Base-by-base conservation (phyloP, 2,888 invertebrate species). In the Drosophila niveifrons region DNA sequence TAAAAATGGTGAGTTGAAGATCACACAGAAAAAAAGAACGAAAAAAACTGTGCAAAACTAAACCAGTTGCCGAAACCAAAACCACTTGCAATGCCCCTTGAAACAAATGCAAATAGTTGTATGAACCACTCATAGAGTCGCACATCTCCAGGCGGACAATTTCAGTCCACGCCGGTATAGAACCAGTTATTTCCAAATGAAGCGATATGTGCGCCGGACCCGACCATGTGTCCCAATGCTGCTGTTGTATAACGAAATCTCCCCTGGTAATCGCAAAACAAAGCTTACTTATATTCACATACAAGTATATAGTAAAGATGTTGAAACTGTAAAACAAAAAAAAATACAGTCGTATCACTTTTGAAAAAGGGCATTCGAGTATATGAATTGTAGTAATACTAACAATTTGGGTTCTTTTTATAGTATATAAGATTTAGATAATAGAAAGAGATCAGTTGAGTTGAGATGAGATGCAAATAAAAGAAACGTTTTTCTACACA, bases 131-230 rank as follows among this genome's bases (percentile, higher is more conserved):
- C 23, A 23, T 41, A 41, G 31, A 31, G 29, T 41, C 13, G 6
- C 41, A 15, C 47, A 13, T 63, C 43, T 55, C 18, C 13, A 55
- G 58, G 34, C 74, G 66, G 80, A 65, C 59, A 47, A 63, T 69
- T 75, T 83, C 66, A 81, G 82, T 85, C 78, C 61, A 57, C 51
- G 80, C 85, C 82, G 66, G 83, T 75, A 65, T 48, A 57, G 67
- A 83, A 78, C 83, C 83, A 83, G 83, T 83, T 88, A 77, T 88
- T 83, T 70, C 76, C 80, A 75, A 78, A 61, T 59, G 41, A 23
- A 23, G 77, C 18, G 74, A 78, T 73, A 76, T 69, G 71, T 41
- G 11, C 48, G 39, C 11, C 29, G 13, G 39, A 13, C 77, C 55
- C 55, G 53, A 46, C 62, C 78, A 77, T 75, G 75, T 77, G 75